Base-by-base conservation (phyloP, 2,113 vertebrate species). In the Tetrax tetrax region DNA sequence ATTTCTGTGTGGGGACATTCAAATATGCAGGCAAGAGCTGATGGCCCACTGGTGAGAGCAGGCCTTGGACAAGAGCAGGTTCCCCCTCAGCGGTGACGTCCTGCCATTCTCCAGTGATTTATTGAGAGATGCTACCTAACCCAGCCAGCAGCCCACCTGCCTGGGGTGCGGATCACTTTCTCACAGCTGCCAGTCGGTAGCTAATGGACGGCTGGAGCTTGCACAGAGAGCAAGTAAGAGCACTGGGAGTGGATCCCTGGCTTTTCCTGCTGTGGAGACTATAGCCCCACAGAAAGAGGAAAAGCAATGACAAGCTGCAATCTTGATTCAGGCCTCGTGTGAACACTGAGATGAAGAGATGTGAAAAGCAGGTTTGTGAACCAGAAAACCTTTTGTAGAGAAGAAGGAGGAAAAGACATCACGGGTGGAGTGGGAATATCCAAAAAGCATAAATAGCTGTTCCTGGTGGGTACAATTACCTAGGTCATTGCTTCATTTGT, bases 401-500 rank as follows among this genome's bases (percentile, higher is more conserved):
- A 59, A 68, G 47, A 59, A 68, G 47, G 29, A 61, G 59, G 7
- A 69, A 47, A 50, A 17, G 37, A 38, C 24, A 35, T 83, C 56
- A 61, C 1, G 6, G 27, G 21, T 83, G 57, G 51, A 91, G 29
- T 57, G 50, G 33, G 38, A 95, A 82, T 76, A 81, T 13, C 16
- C 12, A 64, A 72, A 89, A 84, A 57, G 24, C 29, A 33, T 45
- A 9, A 90, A 83, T 70, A 43, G 48, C 38, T 70, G 10, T 23
- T 83, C 53, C 60, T 74, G 18, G 25, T 78, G 48, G 47, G 19
- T 90, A 72, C 43, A 84, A 56, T 86, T 75, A 59, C 33, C 50
- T 37, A 82, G 93, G 50, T 47, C 38, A 48, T 45, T 76, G n/a
- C 28, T 92, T 95, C 61, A 82, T 95, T 95, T 96, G 10, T 87